Conservation (phyloP, 2,888 invertebrate genomes). For the Leptothorax acervorum region DNA sequence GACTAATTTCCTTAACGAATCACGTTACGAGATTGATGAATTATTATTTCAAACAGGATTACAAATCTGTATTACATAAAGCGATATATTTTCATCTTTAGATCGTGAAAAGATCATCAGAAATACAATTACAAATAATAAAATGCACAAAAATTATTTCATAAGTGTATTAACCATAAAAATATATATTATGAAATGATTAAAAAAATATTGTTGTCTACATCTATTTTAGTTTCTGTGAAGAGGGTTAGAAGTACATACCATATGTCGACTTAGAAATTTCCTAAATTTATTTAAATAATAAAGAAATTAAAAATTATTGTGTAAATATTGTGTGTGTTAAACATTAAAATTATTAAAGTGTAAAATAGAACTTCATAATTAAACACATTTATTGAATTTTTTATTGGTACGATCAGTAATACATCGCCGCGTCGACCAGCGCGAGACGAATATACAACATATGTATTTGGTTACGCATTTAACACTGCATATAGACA, state of each 20-base stretch:
- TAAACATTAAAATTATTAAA: conserved; percentile 35
- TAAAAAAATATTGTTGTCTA: not conserved
- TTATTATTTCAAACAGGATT: not conserved
- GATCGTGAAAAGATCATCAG: not conserved
- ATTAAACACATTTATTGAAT: conserved; percentile 80
- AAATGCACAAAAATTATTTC: not conserved
- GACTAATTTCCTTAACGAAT: conserved; percentile 33
- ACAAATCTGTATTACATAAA: not conserved
- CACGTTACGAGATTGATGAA: conserved; percentile 1
- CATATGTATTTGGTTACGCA: conserved; percentile 54
- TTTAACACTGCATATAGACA: conserved; percentile 55
- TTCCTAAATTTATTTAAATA: not conserved
- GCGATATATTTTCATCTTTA: not conserved
- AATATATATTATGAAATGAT: not conserved
- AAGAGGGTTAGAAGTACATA: not conserved
- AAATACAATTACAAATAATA: not conserved
- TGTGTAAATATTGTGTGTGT: not conserved
- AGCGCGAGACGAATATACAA: conserved; percentile 73
- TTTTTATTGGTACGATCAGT: conserved; percentile 62
- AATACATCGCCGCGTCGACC: conserved; percentile 73
- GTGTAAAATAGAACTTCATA: conserved; percentile 56
- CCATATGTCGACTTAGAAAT: not conserved
- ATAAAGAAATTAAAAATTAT: not conserved
- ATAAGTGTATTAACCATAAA: not conserved
- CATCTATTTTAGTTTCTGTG: not conserved